Evolutionary conservation across 2,113 vertebrate species (phyloP).

Genomic region (Sander vitreus): DNA sequence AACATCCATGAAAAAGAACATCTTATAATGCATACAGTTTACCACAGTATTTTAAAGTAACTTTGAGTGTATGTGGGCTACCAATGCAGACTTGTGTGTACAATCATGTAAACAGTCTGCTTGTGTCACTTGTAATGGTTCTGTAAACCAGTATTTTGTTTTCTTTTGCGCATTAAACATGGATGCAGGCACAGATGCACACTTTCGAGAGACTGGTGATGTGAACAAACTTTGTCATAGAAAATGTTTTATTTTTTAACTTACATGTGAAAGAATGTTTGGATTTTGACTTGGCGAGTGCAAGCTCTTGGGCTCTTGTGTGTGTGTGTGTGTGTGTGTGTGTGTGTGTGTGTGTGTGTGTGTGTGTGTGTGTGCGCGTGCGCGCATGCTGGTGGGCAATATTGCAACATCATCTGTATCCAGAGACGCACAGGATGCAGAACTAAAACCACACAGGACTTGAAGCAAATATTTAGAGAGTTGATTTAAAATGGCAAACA

Average conservation of each 20-base stretch:
- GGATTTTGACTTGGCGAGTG: conserved; percentile 4
- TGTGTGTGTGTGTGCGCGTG: conserved; percentile 26
- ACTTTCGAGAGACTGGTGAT: neutral
- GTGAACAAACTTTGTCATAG: conserved; percentile 25
- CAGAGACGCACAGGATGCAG: conserved; percentile 73
- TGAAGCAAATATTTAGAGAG: conserved; percentile 80
- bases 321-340: conserved; percentile 35
- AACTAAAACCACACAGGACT: conserved; percentile 64
- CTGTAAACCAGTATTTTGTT: neutral
- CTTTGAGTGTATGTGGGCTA: neutral
- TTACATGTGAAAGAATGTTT: conserved; percentile 29
- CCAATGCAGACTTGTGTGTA: neutral
- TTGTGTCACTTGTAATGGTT: neutral
- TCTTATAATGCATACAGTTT: neutral
- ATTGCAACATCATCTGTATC: conserved; percentile 55
- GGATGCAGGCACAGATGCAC: neutral
- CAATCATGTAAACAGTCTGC: neutral
- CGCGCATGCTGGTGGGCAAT: conserved; percentile 56
- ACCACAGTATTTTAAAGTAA: neutral
- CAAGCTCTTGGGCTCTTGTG: conserved; percentile 29
- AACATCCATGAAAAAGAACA: neutral
- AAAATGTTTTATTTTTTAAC: neutral
- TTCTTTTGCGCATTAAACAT: neutral
- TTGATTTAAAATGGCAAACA: conserved; percentile 73
- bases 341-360: conserved; percentile 38